Base-by-base conservation (phyloP, 2,888 invertebrate genomes). In the Chrysotoxum bicinctum region DNA sequence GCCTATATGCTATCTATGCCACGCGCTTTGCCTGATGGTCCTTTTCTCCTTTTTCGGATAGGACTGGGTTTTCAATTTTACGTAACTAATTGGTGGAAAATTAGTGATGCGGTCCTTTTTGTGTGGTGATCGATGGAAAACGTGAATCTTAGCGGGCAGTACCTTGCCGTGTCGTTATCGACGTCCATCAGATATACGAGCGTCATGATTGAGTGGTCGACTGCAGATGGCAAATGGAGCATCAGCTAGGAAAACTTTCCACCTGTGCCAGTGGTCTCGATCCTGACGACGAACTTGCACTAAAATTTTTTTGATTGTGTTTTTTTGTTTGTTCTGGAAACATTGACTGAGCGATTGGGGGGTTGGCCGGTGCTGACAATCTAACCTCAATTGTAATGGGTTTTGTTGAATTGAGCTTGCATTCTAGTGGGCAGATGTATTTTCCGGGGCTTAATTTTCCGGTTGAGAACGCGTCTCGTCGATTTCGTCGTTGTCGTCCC, bases 11-110 rank as follows among this genome's bases (percentile, higher is more conserved):
- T 16, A 4, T 37, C 5, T 56, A 43, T 62, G 62, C 26, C 64
- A 32, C 66, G 50, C 21, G 66, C 50, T 48, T 5, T 23, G 45
- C 19, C 62, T 23, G 43, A 50, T 68, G 19, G 62, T 50, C 52
- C 54, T 48, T 54, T 60, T 72, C 40, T n/a, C n/a, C n/a, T n/a
- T n/a, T n/a, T 26, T 26, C 26, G 5, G 4, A 26, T 26, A 4
- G 26, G 30, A 54, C 5, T 30, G 32, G 2, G 50, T 73, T 77
- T 81, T 81, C 72, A 50, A 77, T 81, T 85, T 76, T 60, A 69
- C 40, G 69, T 73, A 56, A 77, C 81, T 81, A 85, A 85, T 85
- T 85, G 81, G 69, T 80, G 81, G 81, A 85, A 85, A 81, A 85
- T 85, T 76, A 69, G 73, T 81, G 66, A 40, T 80, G 80, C 76